Evolutionary conservation across 2,888 invertebrate genomes (phyloP), one percentile per base, ranked within the genome.

Genomic region (Chelonus formosanus): DNA sequence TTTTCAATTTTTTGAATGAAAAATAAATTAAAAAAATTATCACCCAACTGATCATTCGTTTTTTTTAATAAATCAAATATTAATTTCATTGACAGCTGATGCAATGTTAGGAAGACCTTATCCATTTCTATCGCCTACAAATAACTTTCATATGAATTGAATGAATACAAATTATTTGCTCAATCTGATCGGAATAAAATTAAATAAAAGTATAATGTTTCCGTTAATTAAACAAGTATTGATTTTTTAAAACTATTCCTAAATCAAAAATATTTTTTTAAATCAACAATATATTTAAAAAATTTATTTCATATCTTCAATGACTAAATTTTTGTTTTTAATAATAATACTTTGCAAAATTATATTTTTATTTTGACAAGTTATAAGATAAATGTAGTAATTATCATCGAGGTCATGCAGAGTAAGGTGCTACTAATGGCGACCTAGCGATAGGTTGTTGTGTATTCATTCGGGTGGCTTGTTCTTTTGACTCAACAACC

Each of bases 391-490:
- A 57, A 61, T 10, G 40, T 20, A 44, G 65, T 54, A 58, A 65
- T 65, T 59, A 59, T 54, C 36, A 58, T 58, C 59, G 65, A 59
- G 65, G 65, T 54, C 64, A 44, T 43, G 35, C 44, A 20, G 44
- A 64, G 57, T 58, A 64, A 58, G 64, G 52, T 43, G 64, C 58
- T 64, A 44, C 50, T 52, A 52, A 52, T 44, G 35, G 64, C 50
- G 58, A 64, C 57, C 50, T 44, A 48, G 43, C 58, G 55, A 59
- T 65, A 65, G 47, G 54, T 47, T 59, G 40, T 59, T 53, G 53
- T 52, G 32, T 52, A 61, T 61, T 61, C 43, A 53, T 52, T 61
- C 52, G 53, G 45, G 52, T 52, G 44, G 43, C 44, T 34, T 52
- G 61, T 61, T 61, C 61, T 53, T 53, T 61, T 35, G 58, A 58